phyloP scores from a whole-genome alignment of 2,113 vertebrate genomes.

The Okapia johnstoni region DNA sequence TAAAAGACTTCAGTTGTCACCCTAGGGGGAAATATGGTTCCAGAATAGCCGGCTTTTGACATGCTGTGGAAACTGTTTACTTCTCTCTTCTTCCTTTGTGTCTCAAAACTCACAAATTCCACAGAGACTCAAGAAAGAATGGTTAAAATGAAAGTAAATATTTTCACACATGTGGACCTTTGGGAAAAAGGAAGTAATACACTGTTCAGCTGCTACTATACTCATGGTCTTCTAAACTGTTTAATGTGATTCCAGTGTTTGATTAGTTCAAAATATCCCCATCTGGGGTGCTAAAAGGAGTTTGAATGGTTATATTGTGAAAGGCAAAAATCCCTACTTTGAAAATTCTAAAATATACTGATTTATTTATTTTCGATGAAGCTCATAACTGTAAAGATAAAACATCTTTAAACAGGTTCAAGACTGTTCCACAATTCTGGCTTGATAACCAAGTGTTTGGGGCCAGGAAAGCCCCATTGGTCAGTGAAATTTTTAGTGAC shows the following conservation, averaged over 20 bases:
- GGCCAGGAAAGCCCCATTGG: not conserved
- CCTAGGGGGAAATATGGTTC: not conserved
- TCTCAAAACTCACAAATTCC: conserved; percentile 45
- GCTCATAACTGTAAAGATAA: not conserved
- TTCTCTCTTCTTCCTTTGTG: conserved; percentile 45
- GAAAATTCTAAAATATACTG: not conserved
- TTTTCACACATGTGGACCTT: conserved; percentile 55
- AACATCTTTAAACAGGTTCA: not conserved
- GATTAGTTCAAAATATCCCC: conserved; percentile 26
- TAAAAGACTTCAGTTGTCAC: conserved; percentile 51
- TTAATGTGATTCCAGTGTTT: not conserved
- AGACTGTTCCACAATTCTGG: not conserved
- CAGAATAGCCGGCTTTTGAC: not conserved
- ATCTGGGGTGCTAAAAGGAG: not conserved
- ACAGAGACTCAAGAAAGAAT: conserved; percentile 46
- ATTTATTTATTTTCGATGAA: not conserved
- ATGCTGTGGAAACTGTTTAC: conserved; percentile 39
- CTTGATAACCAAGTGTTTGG: not conserved
- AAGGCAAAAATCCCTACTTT: not conserved
- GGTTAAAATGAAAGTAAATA: conserved; percentile 52
- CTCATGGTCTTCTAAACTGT: not conserved
- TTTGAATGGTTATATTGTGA: not conserved
- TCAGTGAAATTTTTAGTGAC: not conserved
- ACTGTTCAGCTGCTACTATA: not conserved
- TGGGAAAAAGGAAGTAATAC: not conserved